These are phyloP conservation scores for Crotalus viridis DNA, from an alignment of 2,113 vertebrate species.

Conservation along the genomic window DNA sequence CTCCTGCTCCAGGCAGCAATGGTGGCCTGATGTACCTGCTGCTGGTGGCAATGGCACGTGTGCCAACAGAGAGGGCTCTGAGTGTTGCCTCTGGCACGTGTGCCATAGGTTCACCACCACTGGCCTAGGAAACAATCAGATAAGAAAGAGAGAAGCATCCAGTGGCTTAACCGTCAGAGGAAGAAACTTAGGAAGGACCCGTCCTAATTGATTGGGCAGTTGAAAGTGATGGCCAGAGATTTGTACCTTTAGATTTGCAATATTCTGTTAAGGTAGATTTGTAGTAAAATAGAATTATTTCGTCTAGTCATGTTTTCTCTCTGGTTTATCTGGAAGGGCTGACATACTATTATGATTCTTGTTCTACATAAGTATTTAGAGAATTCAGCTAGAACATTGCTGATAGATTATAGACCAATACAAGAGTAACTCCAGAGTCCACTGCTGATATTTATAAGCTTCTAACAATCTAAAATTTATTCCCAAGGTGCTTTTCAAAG, in stretches of 20 bases:
- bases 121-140: background rate
- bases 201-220: background rate
- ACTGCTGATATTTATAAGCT: background rate
- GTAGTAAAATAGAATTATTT: background rate
- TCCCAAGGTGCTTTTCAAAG: background rate
- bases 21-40: too few species aligned
- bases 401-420: background rate
- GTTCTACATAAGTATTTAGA: background rate
- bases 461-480: background rate
- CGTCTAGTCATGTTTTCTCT: background rate
- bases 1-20: too few species aligned
- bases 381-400: background rate
- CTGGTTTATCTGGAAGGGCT: background rate
- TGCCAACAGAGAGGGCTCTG: too few species aligned
- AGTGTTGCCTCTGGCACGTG: too few species aligned
- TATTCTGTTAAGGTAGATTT: background rate
- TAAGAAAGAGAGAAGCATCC: background rate
- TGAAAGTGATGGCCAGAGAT: background rate
- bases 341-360: background rate
- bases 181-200: background rate
- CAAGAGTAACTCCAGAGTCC: background rate
- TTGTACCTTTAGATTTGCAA: background rate
- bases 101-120: too few species aligned
- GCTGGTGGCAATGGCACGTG: too few species aligned
- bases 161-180: background rate